Percentiles rank a stretch among this genome's conserved stretches.
These are phyloP conservation scores for Acanthosepion pharaonis DNA, from an alignment of 2,888 invertebrate genomes.

Conservation along the genomic window DNA sequence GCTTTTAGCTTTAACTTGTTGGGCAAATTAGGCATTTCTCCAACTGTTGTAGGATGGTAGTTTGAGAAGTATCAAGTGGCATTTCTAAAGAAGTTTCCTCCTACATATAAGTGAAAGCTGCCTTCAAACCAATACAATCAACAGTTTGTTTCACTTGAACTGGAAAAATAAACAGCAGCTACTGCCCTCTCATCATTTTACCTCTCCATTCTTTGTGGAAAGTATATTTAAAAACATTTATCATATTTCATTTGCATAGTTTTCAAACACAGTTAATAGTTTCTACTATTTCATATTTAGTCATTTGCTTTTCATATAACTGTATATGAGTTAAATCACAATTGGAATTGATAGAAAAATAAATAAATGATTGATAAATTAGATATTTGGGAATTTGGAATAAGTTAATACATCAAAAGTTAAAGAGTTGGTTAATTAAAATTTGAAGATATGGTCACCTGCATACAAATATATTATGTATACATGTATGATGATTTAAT, in stretches of 20 bases:
- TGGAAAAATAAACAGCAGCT: slow-evolving; percentile 7
- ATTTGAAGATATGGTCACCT: too few species aligned
- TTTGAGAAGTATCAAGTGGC: background rate
- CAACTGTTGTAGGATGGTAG: background rate
- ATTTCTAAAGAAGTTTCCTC: background rate
- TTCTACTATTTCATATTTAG: background rate
- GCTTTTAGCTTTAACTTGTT: background rate
- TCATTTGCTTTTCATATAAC: background rate
- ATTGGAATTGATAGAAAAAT: background rate
- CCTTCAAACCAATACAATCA: background rate
- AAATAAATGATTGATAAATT: background rate
- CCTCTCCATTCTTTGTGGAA: background rate
- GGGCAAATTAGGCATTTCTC: slow-evolving; percentile 33
- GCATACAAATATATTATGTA: too few species aligned
- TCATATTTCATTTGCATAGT: background rate
- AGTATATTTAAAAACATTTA: background rate
- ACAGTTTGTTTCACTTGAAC: slow-evolving; percentile 20
- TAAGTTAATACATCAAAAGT: too few species aligned
- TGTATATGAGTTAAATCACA: background rate
- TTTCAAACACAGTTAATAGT: background rate
- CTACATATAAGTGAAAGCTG: background rate
- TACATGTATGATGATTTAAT: too few species aligned
- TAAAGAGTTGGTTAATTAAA: too few species aligned
- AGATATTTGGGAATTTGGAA: background rate
- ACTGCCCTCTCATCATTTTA: background rate